These are phyloP conservation scores for Melitaea athalia DNA, from an alignment of 2,888 invertebrate genomes.

Conservation along the genomic window DNA sequence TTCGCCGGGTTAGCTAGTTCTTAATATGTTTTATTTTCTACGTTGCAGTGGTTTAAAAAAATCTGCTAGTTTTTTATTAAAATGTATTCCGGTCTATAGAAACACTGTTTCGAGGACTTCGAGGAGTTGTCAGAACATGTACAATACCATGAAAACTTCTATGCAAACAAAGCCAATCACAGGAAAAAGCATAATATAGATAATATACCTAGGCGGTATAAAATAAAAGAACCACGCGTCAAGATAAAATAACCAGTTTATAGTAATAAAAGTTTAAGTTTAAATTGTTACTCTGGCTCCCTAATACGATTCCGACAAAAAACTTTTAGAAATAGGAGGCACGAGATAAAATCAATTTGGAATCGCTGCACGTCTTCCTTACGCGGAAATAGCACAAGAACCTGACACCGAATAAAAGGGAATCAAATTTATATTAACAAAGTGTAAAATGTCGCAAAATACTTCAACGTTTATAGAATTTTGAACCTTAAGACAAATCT, in stretches of 20 bases:
- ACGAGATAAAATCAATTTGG: conserved; percentile 19
- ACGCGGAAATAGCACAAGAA: conserved; percentile 23
- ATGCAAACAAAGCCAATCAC: too few relatives aligned
- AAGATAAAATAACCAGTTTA: neutral
- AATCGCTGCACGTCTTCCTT: conserved; percentile 20
- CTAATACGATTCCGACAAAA: conserved; percentile 3
- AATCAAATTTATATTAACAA: conserved; percentile 6
- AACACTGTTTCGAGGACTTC: too few relatives aligned
- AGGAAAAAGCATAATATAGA: too few relatives aligned
- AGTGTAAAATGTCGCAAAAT: neutral
- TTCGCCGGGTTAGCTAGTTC: too few relatives aligned
- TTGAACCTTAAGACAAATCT: conserved; percentile 13
- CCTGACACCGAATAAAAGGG: conserved; percentile 20
- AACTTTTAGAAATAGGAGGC: conserved; percentile 14
- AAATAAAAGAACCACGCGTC: too few relatives aligned
- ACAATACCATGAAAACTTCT: too few relatives aligned
- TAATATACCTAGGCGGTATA: too few relatives aligned
- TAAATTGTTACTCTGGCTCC: neutral
- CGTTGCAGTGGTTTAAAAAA: too few relatives aligned
- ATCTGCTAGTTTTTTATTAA: too few relatives aligned
- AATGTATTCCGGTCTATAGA: too few relatives aligned
- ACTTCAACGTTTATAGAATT: neutral
- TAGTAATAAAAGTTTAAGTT: neutral
- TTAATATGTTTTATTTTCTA: too few relatives aligned
- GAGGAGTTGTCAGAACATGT: too few relatives aligned